phyloP scores from a whole-genome alignment of 2,797 vertebrate species.

The Lepilemur ruficaudatus region DNA sequence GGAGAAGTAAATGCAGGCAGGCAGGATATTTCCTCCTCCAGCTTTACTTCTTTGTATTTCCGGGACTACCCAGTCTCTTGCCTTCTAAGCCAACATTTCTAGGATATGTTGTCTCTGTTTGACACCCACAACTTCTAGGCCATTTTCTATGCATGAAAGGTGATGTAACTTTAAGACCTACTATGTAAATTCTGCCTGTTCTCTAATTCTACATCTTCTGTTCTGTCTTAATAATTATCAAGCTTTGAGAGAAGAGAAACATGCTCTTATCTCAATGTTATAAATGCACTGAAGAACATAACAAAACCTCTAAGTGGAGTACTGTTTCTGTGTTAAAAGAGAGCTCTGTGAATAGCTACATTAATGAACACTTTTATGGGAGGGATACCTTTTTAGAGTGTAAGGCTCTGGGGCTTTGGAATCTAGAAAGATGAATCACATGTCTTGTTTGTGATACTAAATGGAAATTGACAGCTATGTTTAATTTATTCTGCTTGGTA shows the following conservation, averaged over 20 bases:
- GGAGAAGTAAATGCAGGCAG: not conserved
- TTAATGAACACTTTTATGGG: not conserved
- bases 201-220: not conserved
- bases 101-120: not conserved
- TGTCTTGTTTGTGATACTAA: conserved; percentile 36
- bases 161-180: not conserved
- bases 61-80: not conserved
- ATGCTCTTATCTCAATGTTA: not conserved
- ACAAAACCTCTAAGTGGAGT: not conserved
- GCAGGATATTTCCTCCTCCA: not conserved
- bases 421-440: not conserved
- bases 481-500: conserved; percentile 46
- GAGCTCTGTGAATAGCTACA: not conserved
- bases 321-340: not conserved
- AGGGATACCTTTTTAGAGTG: not conserved
- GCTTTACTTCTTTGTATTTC: not conserved
- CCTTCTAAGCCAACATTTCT: not conserved
- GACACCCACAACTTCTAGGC: not conserved
- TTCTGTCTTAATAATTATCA: not conserved
- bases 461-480: conserved; percentile 24
- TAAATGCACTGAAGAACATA: not conserved
- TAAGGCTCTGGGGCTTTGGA: not conserved
- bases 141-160: not conserved
- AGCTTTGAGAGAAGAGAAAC: not conserved
- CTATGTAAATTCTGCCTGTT: not conserved